Evolutionary conservation across 1,140 invertebrate species (phyloP), one percentile per base, ranked within the genome.

Genomic region (Zaprionus kolodkinae): DNA sequence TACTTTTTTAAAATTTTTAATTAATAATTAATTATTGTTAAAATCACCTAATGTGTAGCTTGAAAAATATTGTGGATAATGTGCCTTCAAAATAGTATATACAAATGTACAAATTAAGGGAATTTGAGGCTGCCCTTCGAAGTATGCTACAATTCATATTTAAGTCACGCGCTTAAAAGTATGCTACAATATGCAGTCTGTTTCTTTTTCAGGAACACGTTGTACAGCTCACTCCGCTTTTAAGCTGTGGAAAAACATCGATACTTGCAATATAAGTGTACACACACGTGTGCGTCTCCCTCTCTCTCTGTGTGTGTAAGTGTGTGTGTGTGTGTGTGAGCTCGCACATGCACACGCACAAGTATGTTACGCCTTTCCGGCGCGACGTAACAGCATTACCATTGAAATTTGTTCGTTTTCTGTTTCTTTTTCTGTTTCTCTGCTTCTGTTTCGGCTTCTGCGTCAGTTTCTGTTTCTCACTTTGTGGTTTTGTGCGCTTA

Each of bases 401-500:
- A 56, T 61, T 77, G 68, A 68, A 81, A 81, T 35, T 33, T 73
- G 61, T 52, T 62, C 17, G 13, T 48, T 48, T 48, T 38, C 54
- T 43, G 61, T 30, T 71, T 64, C 50, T 38, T 7, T 6, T 65
- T 56, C 27, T 59, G 67, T 30, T 38, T 69, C 55, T 35, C 33
- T 35, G 27, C 27, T 35, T 35, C 33, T 35, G 33, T 35, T 35
- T 35, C 33, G 33, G 33, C 6, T 35, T 40, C 38, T 40, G 38
- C 38, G 45, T 72, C 57, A 43, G 38, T 48, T 63, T 69, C 52
- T 52, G 33, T 62, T 72, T 50, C 27, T 76, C 68, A 57, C 67
- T 63, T 59, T 83, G 76, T 72, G 79, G 79, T 68, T 70, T 72
- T 56, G 27, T 56, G 56, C 62, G 76, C 84, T 86, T 86, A 86